Evolutionary conservation across 1,140 invertebrate genomes (phyloP).

Genomic region (Pseudomyrmex flavicornis): DNA sequence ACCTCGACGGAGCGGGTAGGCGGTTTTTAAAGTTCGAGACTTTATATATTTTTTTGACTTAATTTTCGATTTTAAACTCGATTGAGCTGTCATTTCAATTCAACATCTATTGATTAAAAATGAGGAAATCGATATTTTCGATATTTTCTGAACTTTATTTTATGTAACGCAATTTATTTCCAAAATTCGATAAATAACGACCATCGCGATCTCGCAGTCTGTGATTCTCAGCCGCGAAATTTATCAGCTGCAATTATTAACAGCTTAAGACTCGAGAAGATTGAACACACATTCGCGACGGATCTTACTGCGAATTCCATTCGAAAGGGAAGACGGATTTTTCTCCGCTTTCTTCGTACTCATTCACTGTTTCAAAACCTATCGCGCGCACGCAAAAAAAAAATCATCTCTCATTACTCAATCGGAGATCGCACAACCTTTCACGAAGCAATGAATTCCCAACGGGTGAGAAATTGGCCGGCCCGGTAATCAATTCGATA

Average conservation of each 20-base stretch:
- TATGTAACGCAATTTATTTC: too few species aligned
- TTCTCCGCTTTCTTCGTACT: constrained; percentile 55
- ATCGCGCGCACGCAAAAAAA: constrained; percentile 47
- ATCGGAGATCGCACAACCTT: constrained; percentile 67
- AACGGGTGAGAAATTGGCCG: constrained; percentile 54
- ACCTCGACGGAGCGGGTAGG: too few species aligned
- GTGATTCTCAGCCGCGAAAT: neutral
- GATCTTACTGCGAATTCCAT: neutral
- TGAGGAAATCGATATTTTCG: too few species aligned
- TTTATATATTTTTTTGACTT: too few species aligned
- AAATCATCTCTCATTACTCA: constrained; percentile 67
- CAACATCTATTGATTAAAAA: too few species aligned
- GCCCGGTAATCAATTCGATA: constrained; percentile 22
- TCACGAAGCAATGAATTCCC: constrained; percentile 69
- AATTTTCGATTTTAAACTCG: too few species aligned
- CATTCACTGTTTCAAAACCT: constrained; percentile 65
- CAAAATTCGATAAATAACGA: too few species aligned
- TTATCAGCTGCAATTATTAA: too few species aligned
- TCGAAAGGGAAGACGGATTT: constrained; percentile 9
- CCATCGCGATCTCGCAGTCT: neutral
- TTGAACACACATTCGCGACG: neutral
- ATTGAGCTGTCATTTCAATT: too few species aligned
- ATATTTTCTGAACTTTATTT: too few species aligned
- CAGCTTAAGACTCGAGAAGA: too few species aligned
- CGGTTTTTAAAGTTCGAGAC: too few species aligned